Evolutionary conservation across 1,140 invertebrate genomes (phyloP), one percentile per base, ranked within the genome.

Genomic region (Phthorimaea operculella): DNA sequence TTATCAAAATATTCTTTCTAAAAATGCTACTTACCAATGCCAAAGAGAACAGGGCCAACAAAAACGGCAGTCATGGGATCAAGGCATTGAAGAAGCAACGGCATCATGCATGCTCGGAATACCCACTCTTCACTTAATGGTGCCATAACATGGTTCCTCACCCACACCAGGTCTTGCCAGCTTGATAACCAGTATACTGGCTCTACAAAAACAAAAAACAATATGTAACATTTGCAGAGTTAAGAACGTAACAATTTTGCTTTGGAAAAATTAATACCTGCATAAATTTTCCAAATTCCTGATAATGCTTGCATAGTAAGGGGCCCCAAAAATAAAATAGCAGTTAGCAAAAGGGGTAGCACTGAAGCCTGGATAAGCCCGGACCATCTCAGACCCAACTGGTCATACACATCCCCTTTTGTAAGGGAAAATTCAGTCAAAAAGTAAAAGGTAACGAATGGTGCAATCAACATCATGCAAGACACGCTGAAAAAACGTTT

Each of bases 81-180:
- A 65, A 96, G 92, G 76, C 92, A 94, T 72, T 96, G 93, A 56
- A 97, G 79, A 10, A 98, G 85, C 14, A 98, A 77, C 18, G 96
- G 95, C 74, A 98, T 86, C 94, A 98, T 98, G 75, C 96, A 98
- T 0, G 96, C 95, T 64, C 97, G 88, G 78, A 96, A 97, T 4
- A 95, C 95, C 86, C 96, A 96, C 80, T 98, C 97, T 86, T 98
- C 97, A 57, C 95, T 95, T 28, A 98, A 75, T 10, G 96, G 97
- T 10, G 96, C 96, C 63, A 98, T 93, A 34, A 98, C 80, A 76
- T 95, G 92, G 77, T 96, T 97, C 62, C 96, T 88, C 64, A 96
- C 87, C 94, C 95, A 97, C 15, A 94, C 90, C 52, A 95, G 86
- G 72, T 93, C 93, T 65, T 88, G 87, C 52, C 91, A 83, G 59